Conservation (phyloP, 2,888 invertebrate species). For the Calameuta idolon region DNA sequence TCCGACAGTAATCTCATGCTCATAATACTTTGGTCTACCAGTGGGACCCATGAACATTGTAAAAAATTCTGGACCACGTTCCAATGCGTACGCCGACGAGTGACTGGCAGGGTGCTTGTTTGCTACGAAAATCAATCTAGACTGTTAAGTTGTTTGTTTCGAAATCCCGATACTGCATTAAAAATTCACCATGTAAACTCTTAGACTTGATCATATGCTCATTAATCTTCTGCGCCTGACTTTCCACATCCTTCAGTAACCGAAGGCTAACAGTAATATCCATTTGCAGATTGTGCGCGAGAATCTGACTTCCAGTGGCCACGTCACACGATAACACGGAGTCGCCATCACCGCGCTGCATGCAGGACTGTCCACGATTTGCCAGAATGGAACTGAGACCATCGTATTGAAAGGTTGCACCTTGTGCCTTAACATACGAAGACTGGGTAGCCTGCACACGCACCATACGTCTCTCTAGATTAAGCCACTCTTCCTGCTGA, state of each 20-base stretch:
- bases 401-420: conserved; percentile 56
- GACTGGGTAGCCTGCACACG: conserved; percentile 69
- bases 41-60: conserved; percentile 48
- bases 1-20: conserved; percentile 43
- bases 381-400: conserved; percentile 51
- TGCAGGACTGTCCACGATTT: conserved; percentile 63
- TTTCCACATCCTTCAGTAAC: conserved; percentile 68
- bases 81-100: conserved; percentile 8
- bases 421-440: conserved; percentile 58
- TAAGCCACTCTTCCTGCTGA: conserved; percentile 73
- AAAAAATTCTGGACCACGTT: conserved; percentile 32
- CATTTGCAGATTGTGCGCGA: conserved; percentile 64
- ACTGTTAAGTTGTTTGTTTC: conserved; percentile 6
- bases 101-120: conserved; percentile 15
- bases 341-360: conserved; percentile 60
- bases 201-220: conserved; percentile 63
- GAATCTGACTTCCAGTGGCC: conserved; percentile 58
- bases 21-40: conserved; percentile 44
- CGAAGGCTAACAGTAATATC: conserved; percentile 68
- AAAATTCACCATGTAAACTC: conserved; percentile 37
- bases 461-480: conserved; percentile 71
- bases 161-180: background rate
- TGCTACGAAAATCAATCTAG: conserved; percentile 10
- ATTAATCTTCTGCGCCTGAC: conserved; percentile 68
- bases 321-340: conserved; percentile 64